Percentiles rank a stretch among this genome's conserved stretches.
These are phyloP conservation scores for Meloidogyne exigua DNA, from an alignment of 1,140 invertebrate genomes.

Conservation along the genomic window DNA sequence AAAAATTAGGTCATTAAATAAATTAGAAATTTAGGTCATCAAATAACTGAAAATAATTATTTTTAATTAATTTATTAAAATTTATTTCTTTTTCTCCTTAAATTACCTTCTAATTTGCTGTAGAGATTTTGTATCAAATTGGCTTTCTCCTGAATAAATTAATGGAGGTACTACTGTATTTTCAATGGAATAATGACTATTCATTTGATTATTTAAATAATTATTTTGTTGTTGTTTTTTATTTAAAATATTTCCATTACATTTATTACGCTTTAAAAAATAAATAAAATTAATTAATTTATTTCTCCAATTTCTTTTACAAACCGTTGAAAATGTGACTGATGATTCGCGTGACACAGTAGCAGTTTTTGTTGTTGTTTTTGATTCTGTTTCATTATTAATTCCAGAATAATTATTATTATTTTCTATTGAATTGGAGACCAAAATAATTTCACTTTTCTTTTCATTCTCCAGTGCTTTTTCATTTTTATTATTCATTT, in stretches of 20 bases:
- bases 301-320: not conserved
- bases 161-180: not conserved
- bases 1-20: not conserved
- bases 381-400: not conserved
- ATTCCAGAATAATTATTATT: constrained; percentile 5
- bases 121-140: constrained; percentile 3
- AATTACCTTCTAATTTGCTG: not conserved
- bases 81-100: not conserved
- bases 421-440: not conserved
- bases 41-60: not conserved
- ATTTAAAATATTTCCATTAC: constrained; percentile 1
- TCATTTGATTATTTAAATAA: not conserved
- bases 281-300: too few relatives aligned
- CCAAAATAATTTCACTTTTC: constrained; percentile 3
- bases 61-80: not conserved
- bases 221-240: not conserved
- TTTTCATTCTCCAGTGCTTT: not conserved
- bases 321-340: constrained; percentile 16
- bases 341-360: constrained; percentile 16
- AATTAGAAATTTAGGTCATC: not conserved
- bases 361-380: constrained; percentile 3
- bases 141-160: not conserved
- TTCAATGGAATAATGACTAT: not conserved
- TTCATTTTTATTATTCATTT: constrained; percentile 10
- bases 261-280: not conserved